Evolutionary conservation across 2,797 vertebrate species (phyloP).

Genomic region (Anas bahamensis): DNA sequence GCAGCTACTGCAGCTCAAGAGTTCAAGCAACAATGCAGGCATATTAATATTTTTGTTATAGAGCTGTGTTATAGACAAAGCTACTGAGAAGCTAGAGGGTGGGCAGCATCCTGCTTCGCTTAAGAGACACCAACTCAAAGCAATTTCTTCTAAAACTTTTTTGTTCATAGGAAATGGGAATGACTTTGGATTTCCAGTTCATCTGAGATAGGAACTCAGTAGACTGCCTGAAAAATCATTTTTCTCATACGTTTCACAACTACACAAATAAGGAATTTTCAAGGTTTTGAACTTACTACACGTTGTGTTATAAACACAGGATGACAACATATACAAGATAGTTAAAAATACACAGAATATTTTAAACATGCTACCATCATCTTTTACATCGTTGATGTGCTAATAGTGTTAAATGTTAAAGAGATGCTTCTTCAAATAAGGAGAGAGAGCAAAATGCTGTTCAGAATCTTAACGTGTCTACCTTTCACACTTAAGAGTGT

Average conservation of each 20-base stretch:
- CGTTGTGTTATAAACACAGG: neutral
- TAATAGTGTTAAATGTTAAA: neutral
- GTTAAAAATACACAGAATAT: neutral
- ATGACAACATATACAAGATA: neutral
- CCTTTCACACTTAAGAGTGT: neutral
- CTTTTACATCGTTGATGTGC: neutral
- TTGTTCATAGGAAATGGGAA: neutral
- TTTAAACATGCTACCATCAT: neutral
- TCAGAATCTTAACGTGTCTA: neutral
- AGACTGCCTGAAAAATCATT: neutral
- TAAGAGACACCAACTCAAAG: neutral
- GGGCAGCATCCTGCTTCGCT: neutral
- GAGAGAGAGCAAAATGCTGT: neutral
- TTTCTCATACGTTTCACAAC: neutral
- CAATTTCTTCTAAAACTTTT: neutral
- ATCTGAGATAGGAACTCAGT: neutral
- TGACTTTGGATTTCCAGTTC: neutral
- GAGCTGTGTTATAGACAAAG: neutral
- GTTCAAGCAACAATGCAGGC: neutral
- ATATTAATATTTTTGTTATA: neutral
- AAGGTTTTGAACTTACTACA: neutral
- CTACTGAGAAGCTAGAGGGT: neutral
- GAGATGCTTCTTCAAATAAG: neutral
- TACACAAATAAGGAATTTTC: neutral
- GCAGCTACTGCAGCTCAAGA: neutral